Evolutionary conservation across 2,797 vertebrate genomes (phyloP), one percentile per base, ranked within the genome.

Genomic region (Sphenodon punctatus): DNA sequence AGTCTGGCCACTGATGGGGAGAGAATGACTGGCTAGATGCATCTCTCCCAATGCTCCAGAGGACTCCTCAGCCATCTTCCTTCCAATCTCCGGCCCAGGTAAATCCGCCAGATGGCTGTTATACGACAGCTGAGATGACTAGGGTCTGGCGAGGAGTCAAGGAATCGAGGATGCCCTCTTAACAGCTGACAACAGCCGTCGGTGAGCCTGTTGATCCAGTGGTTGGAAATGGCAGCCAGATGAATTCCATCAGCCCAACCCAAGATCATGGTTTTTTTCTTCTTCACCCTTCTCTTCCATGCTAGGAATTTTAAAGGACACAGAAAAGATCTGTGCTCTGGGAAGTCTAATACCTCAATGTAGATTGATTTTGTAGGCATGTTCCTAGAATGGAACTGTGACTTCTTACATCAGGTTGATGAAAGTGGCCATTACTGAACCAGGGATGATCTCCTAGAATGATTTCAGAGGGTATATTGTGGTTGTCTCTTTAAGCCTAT

Each of bases 221-320:
- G n/a, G n/a, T n/a, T n/a, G n/a, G n/a, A n/a, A n/a, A 0, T 43
- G 53, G 49, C 76, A 46, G 10, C 78, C 3, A 0, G 49, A 14
- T 70, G 38, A 27, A 30, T 51, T 46, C 59, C 34, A 4, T 46
- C 22, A 9, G 36, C 32, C 12, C 19, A 7, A 7, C 68, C 60
- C 45, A 84, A 27, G 10, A 38, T 6, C 11, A 27, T 17, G 8
- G 0, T 49, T 32, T 20, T 55, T 45, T 19, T 55, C 38, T 30
- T 25, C 67, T 3, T 8, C 72, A 80, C 32, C 36, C 46, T 59
- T 48, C 6, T 4, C 60, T 53, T 16, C 36, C 51, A 51, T 27
- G 32, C 68, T 81, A 27, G 48, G 2, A 20, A 25, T 1, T 58
- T 43, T 55, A 42, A 68, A 53, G 46, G 22, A 66, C 63, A 0